Base-by-base conservation (phyloP, 2,797 vertebrate species). In the Sebastes steindachneri region DNA sequence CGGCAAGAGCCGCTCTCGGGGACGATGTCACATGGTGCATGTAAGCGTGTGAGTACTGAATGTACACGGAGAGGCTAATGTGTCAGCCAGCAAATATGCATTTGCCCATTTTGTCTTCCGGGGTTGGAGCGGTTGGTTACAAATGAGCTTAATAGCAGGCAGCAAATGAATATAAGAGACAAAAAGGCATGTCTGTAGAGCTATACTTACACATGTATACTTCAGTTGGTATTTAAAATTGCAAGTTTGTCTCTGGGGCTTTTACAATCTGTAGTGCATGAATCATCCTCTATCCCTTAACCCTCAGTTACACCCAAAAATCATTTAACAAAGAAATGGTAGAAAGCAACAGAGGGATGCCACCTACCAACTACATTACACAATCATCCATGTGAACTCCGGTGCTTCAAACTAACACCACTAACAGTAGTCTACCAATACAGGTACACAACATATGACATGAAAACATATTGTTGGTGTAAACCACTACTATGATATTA, bases 1-100 rank as follows among this genome's bases (percentile, higher is more conserved):
- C 51, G 21, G 80, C 82, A 29, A 76, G 73, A 85, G 79, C 53
- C 19, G 87, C 86, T 90, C 73, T 37, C 15, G 82, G 88, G 89
- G 76, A 87, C 26, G 28, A 70, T 60, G 88, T 88, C 88, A 87
- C 87, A 73, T 65, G 81, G 73, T 11, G 64, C 66, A 60, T 77
- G 88, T 76, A 74, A 79, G 88, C 31, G 68, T 77, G 88, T 15
- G 84, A 82, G 82, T 73, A 64, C 67, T 25, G 70, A 25, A 71
- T 45, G 69, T 78, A 78, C 66, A 53, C 1, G 69, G 21, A 25
- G 60, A 75, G 71, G 74, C 77, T 79, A 83, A 84, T 70, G 82
- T 76, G 81, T 85, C 82, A 81, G 80, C 72, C 73, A 25, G 83
- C 77, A 31, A 78, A 77, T 59, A 74, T 58, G 66, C 75, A 59